Evolutionary conservation across 2,888 invertebrate species (phyloP).

Genomic region (Cheilosia urbana): DNA sequence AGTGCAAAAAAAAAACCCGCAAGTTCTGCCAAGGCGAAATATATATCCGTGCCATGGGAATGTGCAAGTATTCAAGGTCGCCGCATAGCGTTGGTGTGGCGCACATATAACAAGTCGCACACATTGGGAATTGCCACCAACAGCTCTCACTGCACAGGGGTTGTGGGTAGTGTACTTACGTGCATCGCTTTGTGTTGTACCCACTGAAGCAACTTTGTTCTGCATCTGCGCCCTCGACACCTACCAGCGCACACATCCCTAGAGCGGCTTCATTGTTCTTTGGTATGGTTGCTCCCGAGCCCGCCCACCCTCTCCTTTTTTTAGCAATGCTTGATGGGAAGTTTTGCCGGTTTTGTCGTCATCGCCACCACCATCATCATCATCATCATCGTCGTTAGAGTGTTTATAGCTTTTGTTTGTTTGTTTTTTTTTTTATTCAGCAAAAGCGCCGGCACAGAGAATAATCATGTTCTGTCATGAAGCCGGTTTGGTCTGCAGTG

Average conservation of each 20-base stretch:
- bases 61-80: slow-evolving; percentile 72
- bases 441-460: slow-evolving; percentile 56
- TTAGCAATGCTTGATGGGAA: slow-evolving; percentile 21
- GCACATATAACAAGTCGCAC: slow-evolving; percentile 11
- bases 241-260: slow-evolving; percentile 35
- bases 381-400: slow-evolving; percentile 45
- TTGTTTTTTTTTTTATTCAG: slow-evolving; percentile 50
- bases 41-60: slow-evolving; percentile 63
- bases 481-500: slow-evolving; percentile 62
- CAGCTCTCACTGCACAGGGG: slow-evolving; percentile 33
- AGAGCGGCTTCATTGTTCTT: slow-evolving; percentile 48
- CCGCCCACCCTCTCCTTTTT: slow-evolving; percentile 8
- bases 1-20: slow-evolving; percentile 48
- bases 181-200: neutral
- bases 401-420: slow-evolving; percentile 58
- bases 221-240: slow-evolving; percentile 59
- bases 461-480: slow-evolving; percentile 47
- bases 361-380: slow-evolving; percentile 42
- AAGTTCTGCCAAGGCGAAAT: slow-evolving; percentile 66
- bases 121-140: neutral
- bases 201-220: slow-evolving; percentile 34
- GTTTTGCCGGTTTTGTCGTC: slow-evolving; percentile 67
- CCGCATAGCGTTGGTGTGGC: slow-evolving; percentile 47
- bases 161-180: slow-evolving; percentile 45
- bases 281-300: neutral